Conservation (phyloP, 2,888 invertebrate genomes). For the Sepioteuthis lessoniana region DNA sequence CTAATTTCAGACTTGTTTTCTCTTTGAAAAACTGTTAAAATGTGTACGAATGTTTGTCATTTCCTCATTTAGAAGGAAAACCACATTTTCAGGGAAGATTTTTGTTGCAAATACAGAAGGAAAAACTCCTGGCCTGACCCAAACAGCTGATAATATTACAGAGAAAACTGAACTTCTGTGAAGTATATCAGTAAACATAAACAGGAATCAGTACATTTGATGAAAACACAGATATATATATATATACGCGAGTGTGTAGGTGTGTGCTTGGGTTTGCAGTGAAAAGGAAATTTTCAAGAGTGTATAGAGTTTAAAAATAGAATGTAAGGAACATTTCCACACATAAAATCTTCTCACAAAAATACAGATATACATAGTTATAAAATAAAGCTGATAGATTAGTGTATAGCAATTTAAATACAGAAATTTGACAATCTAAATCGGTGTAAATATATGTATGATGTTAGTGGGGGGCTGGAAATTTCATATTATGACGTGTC, state of each 20-base stretch:
- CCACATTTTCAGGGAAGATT: not conserved
- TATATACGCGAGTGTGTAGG: not conserved
- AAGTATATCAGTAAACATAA: not conserved
- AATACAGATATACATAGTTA: no score
- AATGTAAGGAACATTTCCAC: no score
- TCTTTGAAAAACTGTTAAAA: not conserved
- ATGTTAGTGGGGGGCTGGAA: no score
- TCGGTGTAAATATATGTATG: no score
- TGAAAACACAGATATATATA: not conserved
- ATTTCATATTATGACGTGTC: no score
- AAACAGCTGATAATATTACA: constrained; percentile 2
- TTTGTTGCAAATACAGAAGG: not conserved
- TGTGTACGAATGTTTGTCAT: not conserved
- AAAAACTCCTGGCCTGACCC: not conserved
- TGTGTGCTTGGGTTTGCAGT: not conserved
- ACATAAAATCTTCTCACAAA: no score
- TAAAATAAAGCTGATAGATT: no score
- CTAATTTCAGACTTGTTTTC: not conserved
- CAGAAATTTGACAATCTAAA: no score
- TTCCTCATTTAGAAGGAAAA: not conserved
- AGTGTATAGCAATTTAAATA: no score
- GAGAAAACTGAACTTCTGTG: not conserved
- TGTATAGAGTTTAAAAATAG: no score
- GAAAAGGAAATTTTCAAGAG: not conserved
- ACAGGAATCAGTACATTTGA: not conserved